Evolutionary conservation across 2,113 vertebrate genomes (phyloP), one percentile per base, ranked within the genome.

Genomic region (Rhadina sibilatrix): DNA sequence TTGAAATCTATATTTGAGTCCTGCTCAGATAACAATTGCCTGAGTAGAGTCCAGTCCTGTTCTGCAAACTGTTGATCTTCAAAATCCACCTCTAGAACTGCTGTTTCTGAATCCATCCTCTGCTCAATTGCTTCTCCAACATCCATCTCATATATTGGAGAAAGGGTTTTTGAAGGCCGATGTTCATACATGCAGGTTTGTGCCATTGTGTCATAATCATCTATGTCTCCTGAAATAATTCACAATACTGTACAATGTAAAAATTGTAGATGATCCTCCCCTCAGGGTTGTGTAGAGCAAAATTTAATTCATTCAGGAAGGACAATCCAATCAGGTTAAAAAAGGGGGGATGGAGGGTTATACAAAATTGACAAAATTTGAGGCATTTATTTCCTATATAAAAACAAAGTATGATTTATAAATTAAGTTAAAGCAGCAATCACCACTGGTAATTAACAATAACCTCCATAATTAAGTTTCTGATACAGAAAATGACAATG

Each of bases 191-290:
- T 98, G 99, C 98, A 98, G 99, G 95, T 98, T 99, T 99, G 99
- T 99, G 99, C 99, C 99, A 98, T 96, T 99, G 98, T 99, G 98
- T 99, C 99, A 99, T 98, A 99, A 99, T 98, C 99, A 98, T 99
- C 98, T 99, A 99, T 98, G 99, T 99, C 98, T 98, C 99, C 99
- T 99, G 99, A 99, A 99, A 99, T 99, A 99, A 99, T 99, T 98
- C 98, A 99, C 98, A 99, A 99, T 98, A 99, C 99, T 99, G 98
- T 97, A 99, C 98, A 99, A 98, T 99, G 99, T 99, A 99, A 99
- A 99, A 98, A 97, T 96, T 98, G 98, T 94, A 98, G 98, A 97
- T 92, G 92, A 97, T 95, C 94, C 84, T 97, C 94, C 97, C 96
- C 96, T 97, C 96, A 97, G 97, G 97, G 97, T 95, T 98, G 96